phyloP scores from a whole-genome alignment of 2,888 invertebrate genomes.

The Ochlodes sylvanus region DNA sequence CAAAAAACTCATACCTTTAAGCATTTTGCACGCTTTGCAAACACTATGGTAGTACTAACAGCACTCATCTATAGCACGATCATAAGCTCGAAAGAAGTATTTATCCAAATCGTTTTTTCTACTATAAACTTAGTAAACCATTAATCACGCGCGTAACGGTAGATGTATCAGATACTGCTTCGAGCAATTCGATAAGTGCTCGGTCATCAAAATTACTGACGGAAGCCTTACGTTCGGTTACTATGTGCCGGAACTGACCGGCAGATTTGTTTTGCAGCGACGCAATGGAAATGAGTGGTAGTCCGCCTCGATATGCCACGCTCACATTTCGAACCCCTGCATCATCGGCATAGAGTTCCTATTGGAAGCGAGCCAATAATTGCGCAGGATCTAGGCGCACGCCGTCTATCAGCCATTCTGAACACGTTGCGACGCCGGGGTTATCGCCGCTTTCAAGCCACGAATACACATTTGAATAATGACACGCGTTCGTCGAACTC shows the following conservation, averaged over 20 bases:
- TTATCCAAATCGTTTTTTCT: neutral
- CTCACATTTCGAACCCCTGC: constrained; percentile 53
- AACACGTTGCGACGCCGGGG: constrained; percentile 69
- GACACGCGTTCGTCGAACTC: constrained; percentile 75
- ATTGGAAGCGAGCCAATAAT: constrained; percentile 38
- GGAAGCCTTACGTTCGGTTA: constrained; percentile 54
- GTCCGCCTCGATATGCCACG: constrained; percentile 47
- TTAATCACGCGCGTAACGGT: constrained; percentile 9
- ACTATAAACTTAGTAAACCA: constrained; percentile 5
- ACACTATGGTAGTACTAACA: too few relatives aligned
- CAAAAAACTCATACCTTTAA: too few relatives aligned
- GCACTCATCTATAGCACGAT: too few relatives aligned
- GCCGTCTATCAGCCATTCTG: constrained; percentile 66
- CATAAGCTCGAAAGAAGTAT: neutral
- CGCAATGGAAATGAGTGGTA: constrained; percentile 60
- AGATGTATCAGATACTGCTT: neutral
- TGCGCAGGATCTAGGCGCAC: constrained; percentile 55
- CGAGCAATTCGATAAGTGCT: neutral
- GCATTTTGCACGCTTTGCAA: too few relatives aligned
- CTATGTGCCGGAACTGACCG: constrained; percentile 54
- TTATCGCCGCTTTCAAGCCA: constrained; percentile 80
- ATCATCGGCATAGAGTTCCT: constrained; percentile 53
- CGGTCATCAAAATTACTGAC: constrained; percentile 52
- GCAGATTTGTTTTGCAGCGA: constrained; percentile 54
- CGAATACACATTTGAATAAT: constrained; percentile 80